Evolutionary conservation across 2,113 vertebrate genomes (phyloP), one percentile per base, ranked within the genome.

Genomic region (Microcebus lehilahytsara): DNA sequence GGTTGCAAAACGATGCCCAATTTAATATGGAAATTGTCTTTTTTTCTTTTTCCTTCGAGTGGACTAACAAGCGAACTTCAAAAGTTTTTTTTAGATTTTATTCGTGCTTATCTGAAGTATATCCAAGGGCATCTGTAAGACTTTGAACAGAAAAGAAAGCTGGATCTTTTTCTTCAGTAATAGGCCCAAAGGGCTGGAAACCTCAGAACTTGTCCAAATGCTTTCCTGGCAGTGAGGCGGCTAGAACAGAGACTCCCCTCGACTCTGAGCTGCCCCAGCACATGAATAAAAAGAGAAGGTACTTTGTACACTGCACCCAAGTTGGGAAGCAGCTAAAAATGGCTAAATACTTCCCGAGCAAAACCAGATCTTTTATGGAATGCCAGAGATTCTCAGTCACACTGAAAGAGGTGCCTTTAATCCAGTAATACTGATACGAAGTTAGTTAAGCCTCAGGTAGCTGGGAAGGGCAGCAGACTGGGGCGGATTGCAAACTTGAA

Each of bases 21-120:
- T 97, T 92, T 96, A 62, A 87, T 91, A 96, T 96, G 97, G 89
- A 97, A 97, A 98, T 98, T 86, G 81, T 40, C 71, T 90, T 91
- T 97, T 93, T 93, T 67, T 58, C 46, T 75, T 96, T 75, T 80
- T 91, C 53, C 85, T 95, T 88, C 93, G 86, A 91, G 66, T 81
- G 30, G 69, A 92, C 89, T 96, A 96, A 98, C 1, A 7, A 96
- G 87, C 83, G 93, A 90, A 96, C 96, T 97, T 97, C 96, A 97
- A 93, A 97, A 96, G 83, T 81, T 81, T 66, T 71, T 71, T 77
- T 92, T 64, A 87, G 64, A 89, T 93, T 96, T 84, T 86, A 80
- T 74, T 93, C 37, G 0, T 84, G 69, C 91, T 92, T 95, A 94
- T 97, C 81, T 95, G 89, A 97, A 95, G 91, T 95, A 51, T 88